phyloP scores from a whole-genome alignment of 1,140 invertebrate species.

The Eumeta japonica region DNA sequence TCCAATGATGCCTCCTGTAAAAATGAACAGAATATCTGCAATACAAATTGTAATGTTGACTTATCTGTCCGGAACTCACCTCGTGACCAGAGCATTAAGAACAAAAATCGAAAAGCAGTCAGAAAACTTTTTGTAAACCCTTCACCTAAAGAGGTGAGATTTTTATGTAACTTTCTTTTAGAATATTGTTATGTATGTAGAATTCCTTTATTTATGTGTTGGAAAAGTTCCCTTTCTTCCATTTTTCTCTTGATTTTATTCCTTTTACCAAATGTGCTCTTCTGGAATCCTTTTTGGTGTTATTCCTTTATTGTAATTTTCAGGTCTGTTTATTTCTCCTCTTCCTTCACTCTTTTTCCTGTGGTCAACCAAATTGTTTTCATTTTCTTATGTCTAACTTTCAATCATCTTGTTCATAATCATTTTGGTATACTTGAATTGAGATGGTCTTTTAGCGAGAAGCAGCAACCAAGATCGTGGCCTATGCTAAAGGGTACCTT shows the following conservation, averaged over 20 bases:
- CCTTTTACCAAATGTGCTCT: too few species aligned
- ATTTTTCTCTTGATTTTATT: too few species aligned
- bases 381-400: too few species aligned
- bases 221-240: too few species aligned
- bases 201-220: too few species aligned
- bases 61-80: too few species aligned
- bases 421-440: too few species aligned
- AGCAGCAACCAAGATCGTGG: conserved; percentile 70
- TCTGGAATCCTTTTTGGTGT: background rate
- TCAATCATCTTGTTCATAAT: too few species aligned
- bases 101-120: background rate
- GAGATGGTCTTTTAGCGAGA: conserved; percentile 52
- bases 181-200: background rate
- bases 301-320: background rate
- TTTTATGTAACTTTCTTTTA: background rate
- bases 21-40: background rate
- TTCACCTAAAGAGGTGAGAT: background rate
- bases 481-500: conserved; percentile 76
- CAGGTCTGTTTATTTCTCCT: background rate
- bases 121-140: background rate
- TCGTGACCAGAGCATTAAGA: too few species aligned
- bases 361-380: too few species aligned
- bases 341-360: background rate
- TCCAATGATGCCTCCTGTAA: background rate
- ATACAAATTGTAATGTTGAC: too few species aligned